Base-by-base conservation (phyloP, 2,797 vertebrate species). In the Bradypodion ventrale region DNA sequence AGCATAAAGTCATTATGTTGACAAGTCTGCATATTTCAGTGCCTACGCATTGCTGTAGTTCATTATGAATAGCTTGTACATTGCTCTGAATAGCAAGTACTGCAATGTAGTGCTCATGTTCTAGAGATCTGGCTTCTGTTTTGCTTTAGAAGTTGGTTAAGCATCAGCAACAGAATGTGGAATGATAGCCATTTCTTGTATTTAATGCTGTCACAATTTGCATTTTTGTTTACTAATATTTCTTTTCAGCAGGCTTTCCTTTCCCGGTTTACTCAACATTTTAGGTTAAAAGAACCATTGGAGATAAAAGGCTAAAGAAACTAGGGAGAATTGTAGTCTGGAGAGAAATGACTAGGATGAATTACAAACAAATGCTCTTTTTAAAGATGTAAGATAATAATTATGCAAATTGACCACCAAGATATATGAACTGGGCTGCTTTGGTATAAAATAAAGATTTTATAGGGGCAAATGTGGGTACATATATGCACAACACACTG, bases 171-270 rank as follows among this genome's bases (percentile, higher is more conserved):
- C 44, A 8, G 21, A 42, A 59, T 77, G 29, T 70, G 86, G 84
- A 88, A 65, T 60, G 80, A 85, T 74, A 23, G 27, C 40, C 15
- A 7, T 79, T 52, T 76, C n/a, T 85, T 84, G 74, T n/a, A 68
- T 23, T 77, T 10, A 85, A 63, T 4, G 2, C 21, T 60, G 29
- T 27, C 23, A 78, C 56, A 7, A 16, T 25, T 15, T 63, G 10
- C 35, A 40, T 83, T 40, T 77, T 88, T 82, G 23, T 63, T 63
- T 46, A 13, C 75, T 0, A 52, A 0, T 4, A n/a, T 37, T 78
- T 82, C 32, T 16, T 15, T 62, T 1, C 44, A 35, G 78, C 7
- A 8, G 3, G 8, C 23, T 83, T 52, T 79, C 13, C 27, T 44
- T 60, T 68, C 66, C 85, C 1, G 35, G 84, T 80, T 91, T 42